Evolutionary conservation across 2,888 invertebrate genomes (phyloP).

Genomic region (Hirtodrosophila trivittata): DNA sequence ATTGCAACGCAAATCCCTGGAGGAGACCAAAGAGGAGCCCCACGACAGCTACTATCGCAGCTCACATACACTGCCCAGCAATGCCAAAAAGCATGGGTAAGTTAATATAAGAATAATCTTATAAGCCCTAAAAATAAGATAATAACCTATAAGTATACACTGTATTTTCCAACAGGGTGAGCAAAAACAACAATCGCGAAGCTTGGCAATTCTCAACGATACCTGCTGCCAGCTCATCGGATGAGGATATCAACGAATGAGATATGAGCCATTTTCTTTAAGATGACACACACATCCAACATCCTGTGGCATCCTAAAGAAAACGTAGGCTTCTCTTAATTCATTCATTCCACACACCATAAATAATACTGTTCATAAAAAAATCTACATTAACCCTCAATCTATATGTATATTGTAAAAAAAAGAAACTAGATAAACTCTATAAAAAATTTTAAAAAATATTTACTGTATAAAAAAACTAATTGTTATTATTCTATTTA

Average conservation of each 20-base stretch:
- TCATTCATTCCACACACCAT: constrained; percentile 10
- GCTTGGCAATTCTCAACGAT: constrained; percentile 87
- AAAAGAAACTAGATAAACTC: too few species aligned
- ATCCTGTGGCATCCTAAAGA: constrained; percentile 64
- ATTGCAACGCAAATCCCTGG: constrained; percentile 85
- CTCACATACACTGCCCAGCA: constrained; percentile 87
- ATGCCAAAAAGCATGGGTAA: constrained; percentile 85
- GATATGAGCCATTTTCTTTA: constrained; percentile 84
- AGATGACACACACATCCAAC: constrained; percentile 51
- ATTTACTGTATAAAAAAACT: too few species aligned
- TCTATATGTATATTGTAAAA: too few species aligned
- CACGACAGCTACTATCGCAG: constrained; percentile 86
- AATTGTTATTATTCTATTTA: too few species aligned
- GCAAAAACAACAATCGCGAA: constrained; percentile 85
- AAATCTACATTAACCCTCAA: neutral
- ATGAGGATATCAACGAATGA: constrained; percentile 84
- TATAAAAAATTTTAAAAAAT: neutral
- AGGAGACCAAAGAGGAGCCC: constrained; percentile 83
- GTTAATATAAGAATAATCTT: too few species aligned
- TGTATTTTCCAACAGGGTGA: too few species aligned
- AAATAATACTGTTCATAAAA: constrained; percentile 6
- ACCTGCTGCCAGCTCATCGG: constrained; percentile 86
- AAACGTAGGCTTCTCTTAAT: constrained; percentile 64
- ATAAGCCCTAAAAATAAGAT: neutral
- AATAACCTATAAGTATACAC: too few species aligned